Base-by-base conservation (phyloP, 2,888 invertebrate genomes). In the Dioctria linearis region DNA sequence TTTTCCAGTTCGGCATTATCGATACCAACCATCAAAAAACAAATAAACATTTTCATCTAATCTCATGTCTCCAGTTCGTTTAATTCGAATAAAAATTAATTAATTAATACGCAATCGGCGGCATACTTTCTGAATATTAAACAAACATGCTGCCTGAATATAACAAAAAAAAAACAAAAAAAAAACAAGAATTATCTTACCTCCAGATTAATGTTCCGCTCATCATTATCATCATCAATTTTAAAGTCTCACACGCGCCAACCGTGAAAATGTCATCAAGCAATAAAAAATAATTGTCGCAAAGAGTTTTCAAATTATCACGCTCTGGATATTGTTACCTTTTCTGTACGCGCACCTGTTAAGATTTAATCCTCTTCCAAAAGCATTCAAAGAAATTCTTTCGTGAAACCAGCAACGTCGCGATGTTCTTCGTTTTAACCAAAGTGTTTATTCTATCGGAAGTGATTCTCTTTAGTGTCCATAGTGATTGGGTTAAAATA, bases 401-500 rank as follows among this genome's bases (percentile, higher is more conserved):
- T 76, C 49, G 63, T 63, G 61, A 8, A 46, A 46, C 46, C 6
- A 37, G 39, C 6, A 37, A 61, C n/a, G 43, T 59, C 54, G 9
- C 5, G n/a, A 57, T 57, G 73, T 40, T 13, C 57, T 9, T n/a
- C 40, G n/a, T 57, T 3, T 4, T 11, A 54, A 54, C 11, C 25
- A 6, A 39, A 9, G n/a, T 54, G n/a, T 57, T 73, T 73, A n/a
- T 73, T 57, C 8, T 46, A 0, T 6, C 46, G 13, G 57, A 42
- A 73, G 11, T 57, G n/a, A 42, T 40, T 43, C 11, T 51, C 4
- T 39, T 13, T 4, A 73, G 9, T n/a, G 54, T 57, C n/a, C 11
- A 43, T n/a, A 37, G 67, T 67, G 79, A 79, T 37, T 79, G 79
- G 79, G 67, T 79, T 40, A 67, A 79, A 59, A 79, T 79, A 43